Conservation (phyloP, 2,797 vertebrate species). For the Catharus ustulatus region DNA sequence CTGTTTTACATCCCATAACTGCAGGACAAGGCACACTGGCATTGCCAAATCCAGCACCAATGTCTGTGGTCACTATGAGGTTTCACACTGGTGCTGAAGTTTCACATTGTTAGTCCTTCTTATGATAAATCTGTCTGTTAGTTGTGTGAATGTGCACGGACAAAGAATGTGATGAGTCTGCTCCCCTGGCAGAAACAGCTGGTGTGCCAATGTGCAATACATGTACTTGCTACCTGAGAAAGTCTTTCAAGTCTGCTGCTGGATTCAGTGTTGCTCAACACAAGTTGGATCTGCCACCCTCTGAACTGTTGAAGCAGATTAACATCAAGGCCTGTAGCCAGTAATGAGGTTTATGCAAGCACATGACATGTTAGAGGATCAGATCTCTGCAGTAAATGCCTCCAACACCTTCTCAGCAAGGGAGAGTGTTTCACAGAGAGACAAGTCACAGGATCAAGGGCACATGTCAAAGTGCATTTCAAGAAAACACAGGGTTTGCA, state of each 20-base stretch:
- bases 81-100: fast-evolving
- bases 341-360: background rate
- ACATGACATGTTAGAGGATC: fast-evolving
- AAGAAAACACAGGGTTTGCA: background rate
- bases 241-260: background rate
- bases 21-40: background rate
- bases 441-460: background rate
- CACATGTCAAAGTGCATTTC: background rate
- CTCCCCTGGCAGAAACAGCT: background rate
- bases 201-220: background rate
- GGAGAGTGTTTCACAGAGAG: background rate
- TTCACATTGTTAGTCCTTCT: background rate
- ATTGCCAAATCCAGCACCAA: fast-evolving
- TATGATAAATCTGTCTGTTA: background rate
- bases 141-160: background rate
- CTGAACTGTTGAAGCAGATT: background rate
- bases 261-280: background rate
- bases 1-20: fast-evolving
- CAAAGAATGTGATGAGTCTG: fast-evolving
- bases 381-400: background rate
- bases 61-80: background rate
- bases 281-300: background rate
- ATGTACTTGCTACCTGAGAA: background rate
- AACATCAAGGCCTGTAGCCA: background rate
- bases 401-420: background rate